phyloP scores from a whole-genome alignment of 2,113 vertebrate species.

The Capreolus pygargus region DNA sequence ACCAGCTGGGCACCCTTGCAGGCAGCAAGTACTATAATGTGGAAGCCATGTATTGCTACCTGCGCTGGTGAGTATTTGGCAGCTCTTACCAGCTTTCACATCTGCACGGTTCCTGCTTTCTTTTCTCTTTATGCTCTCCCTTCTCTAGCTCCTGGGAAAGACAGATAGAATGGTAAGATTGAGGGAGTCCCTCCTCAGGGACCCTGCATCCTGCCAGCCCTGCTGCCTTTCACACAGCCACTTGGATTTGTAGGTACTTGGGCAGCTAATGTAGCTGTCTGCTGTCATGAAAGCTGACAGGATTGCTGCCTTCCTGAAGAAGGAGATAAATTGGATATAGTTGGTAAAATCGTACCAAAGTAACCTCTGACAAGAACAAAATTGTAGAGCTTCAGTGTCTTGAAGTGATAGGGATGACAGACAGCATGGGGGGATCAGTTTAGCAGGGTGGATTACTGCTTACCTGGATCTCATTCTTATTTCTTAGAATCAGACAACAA shows the following conservation, averaged over 20 bases:
- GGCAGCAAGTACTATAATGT: constrained; percentile 97
- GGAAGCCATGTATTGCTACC: constrained; percentile 97
- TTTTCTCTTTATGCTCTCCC: not conserved
- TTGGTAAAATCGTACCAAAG: not conserved
- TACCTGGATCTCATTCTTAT: not conserved
- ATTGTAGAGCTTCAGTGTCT: not conserved
- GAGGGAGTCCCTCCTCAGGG: not conserved
- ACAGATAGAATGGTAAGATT: not conserved
- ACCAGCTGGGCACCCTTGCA: constrained; percentile 95
- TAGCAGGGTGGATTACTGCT: not conserved
- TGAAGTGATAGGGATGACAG: not conserved
- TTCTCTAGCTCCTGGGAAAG: not conserved
- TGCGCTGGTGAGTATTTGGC: constrained; percentile 92
- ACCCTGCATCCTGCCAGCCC: not conserved
- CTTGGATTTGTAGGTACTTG: not conserved
- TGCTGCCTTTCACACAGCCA: not conserved
- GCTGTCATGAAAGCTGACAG: not conserved
- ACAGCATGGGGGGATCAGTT: not conserved
- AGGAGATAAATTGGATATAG: not conserved
- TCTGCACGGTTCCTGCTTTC: not conserved
- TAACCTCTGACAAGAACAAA: not conserved
- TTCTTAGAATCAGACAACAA: not conserved
- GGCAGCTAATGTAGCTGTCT: not conserved
- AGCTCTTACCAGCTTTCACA: fast-evolving
- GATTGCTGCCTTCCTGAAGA: not conserved